Evolutionary conservation across 2,797 vertebrate species (phyloP).

Genomic region (Anguilla anguilla): DNA sequence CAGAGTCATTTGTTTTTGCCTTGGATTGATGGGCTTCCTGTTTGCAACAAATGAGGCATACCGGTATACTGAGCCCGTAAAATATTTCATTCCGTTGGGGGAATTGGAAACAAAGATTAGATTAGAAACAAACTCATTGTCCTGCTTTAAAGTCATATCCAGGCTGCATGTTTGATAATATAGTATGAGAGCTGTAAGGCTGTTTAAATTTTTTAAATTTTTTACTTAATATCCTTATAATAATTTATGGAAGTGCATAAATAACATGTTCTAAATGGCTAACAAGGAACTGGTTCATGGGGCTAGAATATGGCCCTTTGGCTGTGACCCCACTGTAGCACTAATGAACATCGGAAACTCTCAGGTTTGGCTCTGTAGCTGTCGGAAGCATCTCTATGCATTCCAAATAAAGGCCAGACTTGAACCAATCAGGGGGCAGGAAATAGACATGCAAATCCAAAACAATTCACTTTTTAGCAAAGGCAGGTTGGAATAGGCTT

Average conservation of each 20-base stretch:
- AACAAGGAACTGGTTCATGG: too few species aligned
- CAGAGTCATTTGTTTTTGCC: not conserved
- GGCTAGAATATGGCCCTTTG: not conserved
- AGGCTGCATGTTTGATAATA: not conserved
- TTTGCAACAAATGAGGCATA: not conserved
- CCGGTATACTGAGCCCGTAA: not conserved
- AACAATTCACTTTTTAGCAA: not conserved
- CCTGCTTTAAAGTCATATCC: not conserved
- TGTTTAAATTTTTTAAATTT: too few species aligned
- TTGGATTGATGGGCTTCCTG: not conserved
- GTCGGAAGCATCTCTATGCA: not conserved
- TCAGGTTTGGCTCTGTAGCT: not conserved
- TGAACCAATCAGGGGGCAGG: not conserved
- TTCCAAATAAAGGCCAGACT: not conserved
- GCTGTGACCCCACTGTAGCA: not conserved
- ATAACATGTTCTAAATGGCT: too few species aligned
- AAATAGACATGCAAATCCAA: not conserved
- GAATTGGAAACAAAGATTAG: not conserved
- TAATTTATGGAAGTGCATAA: too few species aligned
- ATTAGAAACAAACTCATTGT: not conserved
- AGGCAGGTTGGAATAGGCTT: too few species aligned
- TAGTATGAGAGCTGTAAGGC: too few species aligned
- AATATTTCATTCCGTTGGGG: not conserved
- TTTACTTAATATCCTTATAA: too few species aligned
- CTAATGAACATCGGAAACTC: not conserved